Conservation (phyloP, 2,113 vertebrate species). For the Gymnocephalus cernua region DNA sequence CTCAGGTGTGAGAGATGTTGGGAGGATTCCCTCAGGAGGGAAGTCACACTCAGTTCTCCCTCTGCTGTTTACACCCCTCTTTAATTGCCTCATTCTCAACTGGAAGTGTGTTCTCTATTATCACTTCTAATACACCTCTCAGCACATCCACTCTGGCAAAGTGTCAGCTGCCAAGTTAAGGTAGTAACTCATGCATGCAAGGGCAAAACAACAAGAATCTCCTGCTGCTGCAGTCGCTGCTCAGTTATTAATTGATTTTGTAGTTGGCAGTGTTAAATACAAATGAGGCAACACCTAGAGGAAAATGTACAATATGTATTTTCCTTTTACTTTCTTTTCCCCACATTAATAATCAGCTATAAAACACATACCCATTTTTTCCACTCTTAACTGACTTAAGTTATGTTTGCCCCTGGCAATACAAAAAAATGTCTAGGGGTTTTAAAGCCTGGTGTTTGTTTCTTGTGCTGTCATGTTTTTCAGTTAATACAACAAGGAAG, state of each 20-base stretch:
- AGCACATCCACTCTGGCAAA: slow-evolving; percentile 77
- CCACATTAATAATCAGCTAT: neutral
- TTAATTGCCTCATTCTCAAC: slow-evolving; percentile 79
- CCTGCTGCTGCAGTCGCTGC: slow-evolving; percentile 44
- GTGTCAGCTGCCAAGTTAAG: slow-evolving; percentile 77
- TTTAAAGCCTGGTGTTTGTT: neutral
- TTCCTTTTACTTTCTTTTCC: neutral
- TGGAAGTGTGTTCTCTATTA: slow-evolving; percentile 83
- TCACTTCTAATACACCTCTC: slow-evolving; percentile 83
- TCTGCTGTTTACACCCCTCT: slow-evolving; percentile 75
- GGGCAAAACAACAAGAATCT: slow-evolving; percentile 39
- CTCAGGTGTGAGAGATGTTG: slow-evolving; percentile 76
- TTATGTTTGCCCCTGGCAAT: neutral
- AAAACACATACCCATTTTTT: neutral
- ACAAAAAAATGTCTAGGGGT: too few relatives aligned
- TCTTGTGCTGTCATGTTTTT: neutral
- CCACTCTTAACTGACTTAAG: neutral
- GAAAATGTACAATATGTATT: neutral
- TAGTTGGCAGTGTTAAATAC: slow-evolving; percentile 11
- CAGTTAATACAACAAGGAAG: neutral
- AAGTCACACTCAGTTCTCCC: slow-evolving; percentile 72
- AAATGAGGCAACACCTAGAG: neutral
- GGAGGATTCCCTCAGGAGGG: slow-evolving; percentile 68
- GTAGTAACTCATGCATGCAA: slow-evolving; percentile 43
- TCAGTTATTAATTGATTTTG: slow-evolving; percentile 43